These are phyloP conservation scores for Lasioglossum baleicum DNA, from an alignment of 1,140 invertebrate genomes.

Conservation along the genomic window DNA sequence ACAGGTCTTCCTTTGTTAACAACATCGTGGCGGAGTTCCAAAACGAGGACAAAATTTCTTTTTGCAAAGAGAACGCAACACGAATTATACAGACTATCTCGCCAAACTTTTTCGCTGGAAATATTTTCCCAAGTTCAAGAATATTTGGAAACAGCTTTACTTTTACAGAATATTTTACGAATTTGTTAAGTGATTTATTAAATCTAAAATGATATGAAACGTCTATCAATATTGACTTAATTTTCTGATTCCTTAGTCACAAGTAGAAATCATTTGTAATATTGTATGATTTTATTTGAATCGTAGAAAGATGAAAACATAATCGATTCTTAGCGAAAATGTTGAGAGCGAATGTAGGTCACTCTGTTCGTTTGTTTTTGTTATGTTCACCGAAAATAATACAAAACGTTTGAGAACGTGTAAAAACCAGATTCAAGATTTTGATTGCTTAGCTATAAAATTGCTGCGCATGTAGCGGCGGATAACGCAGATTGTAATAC, in stretches of 20 bases:
- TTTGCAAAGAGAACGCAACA: slow-evolving; percentile 4
- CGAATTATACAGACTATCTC: background rate
- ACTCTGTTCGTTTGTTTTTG: background rate
- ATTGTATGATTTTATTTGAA: background rate
- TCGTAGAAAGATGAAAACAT: background rate
- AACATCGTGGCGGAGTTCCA: slow-evolving; percentile 9
- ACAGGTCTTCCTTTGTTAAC: background rate
- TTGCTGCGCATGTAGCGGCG: too few relatives aligned
- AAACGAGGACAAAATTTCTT: slow-evolving; percentile 25
- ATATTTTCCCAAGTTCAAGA: background rate
- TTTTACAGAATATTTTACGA: too few relatives aligned
- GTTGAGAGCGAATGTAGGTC: background rate
- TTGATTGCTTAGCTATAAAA: too few relatives aligned
- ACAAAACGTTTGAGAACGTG: too few relatives aligned
- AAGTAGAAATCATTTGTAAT: background rate
- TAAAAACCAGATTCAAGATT: too few relatives aligned
- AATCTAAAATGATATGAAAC: too few relatives aligned
- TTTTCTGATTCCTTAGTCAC: too few relatives aligned
- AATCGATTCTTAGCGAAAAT: background rate
- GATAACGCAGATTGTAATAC: too few relatives aligned
- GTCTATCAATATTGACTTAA: too few relatives aligned
- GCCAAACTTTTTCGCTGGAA: background rate
- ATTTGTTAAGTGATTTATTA: too few relatives aligned
- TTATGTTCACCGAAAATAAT: too few relatives aligned
- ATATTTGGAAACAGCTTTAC: too few relatives aligned